phyloP scores from a whole-genome alignment of 2,888 invertebrate genomes.

The Campaea margaritaria region DNA sequence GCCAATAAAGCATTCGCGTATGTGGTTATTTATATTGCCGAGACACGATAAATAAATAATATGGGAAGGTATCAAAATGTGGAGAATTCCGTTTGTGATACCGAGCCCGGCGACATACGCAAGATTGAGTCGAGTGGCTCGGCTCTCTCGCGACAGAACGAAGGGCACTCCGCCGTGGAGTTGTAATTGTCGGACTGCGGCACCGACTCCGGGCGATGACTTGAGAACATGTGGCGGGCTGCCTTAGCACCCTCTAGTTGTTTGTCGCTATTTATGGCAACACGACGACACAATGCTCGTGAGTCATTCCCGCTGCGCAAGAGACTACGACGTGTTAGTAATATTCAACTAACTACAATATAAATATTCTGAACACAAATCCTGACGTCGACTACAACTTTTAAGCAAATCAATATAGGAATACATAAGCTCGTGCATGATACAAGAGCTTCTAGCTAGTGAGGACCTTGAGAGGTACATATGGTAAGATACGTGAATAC shows the following conservation, averaged over 20 bases:
- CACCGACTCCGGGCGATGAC: conserved; percentile 51
- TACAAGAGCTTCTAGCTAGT: conserved; percentile 8
- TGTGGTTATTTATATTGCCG: conserved; percentile 47
- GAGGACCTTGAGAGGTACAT: conserved; percentile 7
- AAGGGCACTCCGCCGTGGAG: conserved; percentile 68
- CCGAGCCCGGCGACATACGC: conserved; percentile 58
- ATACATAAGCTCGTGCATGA: conserved; percentile 8
- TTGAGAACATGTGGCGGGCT: conserved; percentile 56
- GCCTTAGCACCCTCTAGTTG: conserved; percentile 61
- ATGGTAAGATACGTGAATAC: background rate
- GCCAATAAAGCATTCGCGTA: conserved; percentile 52
- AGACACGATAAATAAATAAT: conserved; percentile 45
- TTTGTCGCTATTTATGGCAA: conserved; percentile 69
- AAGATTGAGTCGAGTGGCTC: conserved; percentile 57
- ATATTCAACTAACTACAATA: conserved; percentile 55
- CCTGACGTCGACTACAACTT: conserved; percentile 21
- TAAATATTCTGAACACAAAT: conserved; percentile 58
- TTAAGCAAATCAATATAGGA: conserved; percentile 21
- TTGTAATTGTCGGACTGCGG: conserved; percentile 66
- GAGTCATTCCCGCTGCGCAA: conserved; percentile 61
- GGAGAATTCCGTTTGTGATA: conserved; percentile 49
- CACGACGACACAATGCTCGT: conserved; percentile 67
- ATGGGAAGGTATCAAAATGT: conserved; percentile 44
- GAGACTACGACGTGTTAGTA: conserved; percentile 56
- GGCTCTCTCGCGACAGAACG: conserved; percentile 56